Evolutionary conservation across 2,797 vertebrate species (phyloP).

Genomic region (Lindbergichthys nudifrons): DNA sequence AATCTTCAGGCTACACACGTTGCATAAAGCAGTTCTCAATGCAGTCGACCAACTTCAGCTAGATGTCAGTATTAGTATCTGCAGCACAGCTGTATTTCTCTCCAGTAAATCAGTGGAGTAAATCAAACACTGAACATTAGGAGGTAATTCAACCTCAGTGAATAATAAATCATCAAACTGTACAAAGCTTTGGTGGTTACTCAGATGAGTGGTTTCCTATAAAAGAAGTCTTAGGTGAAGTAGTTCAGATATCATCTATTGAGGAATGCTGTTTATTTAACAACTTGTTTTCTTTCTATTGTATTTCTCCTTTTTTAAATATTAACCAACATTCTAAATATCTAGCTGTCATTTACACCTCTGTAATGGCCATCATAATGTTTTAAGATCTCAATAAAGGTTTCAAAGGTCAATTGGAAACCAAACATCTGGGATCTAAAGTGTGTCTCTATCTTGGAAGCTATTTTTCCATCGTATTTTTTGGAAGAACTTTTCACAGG

Average conservation of each 20-base stretch:
- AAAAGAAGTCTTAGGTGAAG: conserved; percentile 29
- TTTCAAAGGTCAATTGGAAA: background rate
- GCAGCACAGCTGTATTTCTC: conserved; percentile 30
- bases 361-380: background rate
- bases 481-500: background rate
- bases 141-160: conserved; percentile 26
- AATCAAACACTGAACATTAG: conserved; percentile 41
- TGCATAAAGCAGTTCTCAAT: conserved; percentile 7
- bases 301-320: background rate
- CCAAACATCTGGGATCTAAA: background rate
- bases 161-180: conserved; percentile 55
- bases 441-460: background rate
- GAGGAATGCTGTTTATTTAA: conserved; percentile 30
- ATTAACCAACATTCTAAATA: background rate
- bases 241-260: conserved; percentile 44
- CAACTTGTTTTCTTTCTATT: background rate
- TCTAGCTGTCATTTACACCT: conserved; percentile 29
- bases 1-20: background rate
- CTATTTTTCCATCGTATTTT: background rate
- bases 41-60: background rate
- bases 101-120: conserved; percentile 12
- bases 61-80: background rate
- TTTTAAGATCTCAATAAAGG: background rate
- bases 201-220: conserved; percentile 50
- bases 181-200: conserved; percentile 19